These are phyloP conservation scores for Phaetusa simplex DNA, from an alignment of 2,113 vertebrate species.

Conservation along the genomic window DNA sequence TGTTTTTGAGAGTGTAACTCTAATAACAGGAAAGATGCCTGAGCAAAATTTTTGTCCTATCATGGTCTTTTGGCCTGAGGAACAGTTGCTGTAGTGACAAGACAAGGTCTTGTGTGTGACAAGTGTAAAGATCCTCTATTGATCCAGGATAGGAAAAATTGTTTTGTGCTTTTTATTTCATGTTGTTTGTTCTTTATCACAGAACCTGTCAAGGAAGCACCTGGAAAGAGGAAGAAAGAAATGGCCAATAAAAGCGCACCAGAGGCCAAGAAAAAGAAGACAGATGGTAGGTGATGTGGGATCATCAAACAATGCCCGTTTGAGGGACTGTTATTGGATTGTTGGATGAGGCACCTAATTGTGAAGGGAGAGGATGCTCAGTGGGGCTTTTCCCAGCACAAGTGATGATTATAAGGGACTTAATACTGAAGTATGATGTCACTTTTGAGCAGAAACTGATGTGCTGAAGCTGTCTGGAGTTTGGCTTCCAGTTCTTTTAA, in stretches of 20 bases:
- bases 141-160: not conserved
- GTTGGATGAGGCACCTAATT: not conserved
- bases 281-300: conserved; percentile 25
- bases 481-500: not conserved
- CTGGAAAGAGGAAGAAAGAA: conserved; percentile 82
- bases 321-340: not conserved
- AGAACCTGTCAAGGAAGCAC: conserved; percentile 76
- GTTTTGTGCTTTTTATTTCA: not conserved
- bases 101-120: not conserved
- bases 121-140: not conserved
- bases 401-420: conserved; percentile 83
- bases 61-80: not conserved
- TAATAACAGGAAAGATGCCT: not conserved
- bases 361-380: not conserved
- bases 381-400: not conserved
- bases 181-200: not conserved
- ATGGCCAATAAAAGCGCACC: conserved; percentile 74
- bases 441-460: conserved; percentile 72
- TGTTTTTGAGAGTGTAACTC: not conserved
- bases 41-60: not conserved
- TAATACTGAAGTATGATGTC: conserved; percentile 85
- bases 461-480: not conserved
- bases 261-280: conserved; percentile 79
- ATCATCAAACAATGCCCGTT: not conserved
- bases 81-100: not conserved